Evolutionary conservation across 2,113 vertebrate species (phyloP), one percentile per base, ranked within the genome.

Genomic region (Tylochromis polylepis): DNA sequence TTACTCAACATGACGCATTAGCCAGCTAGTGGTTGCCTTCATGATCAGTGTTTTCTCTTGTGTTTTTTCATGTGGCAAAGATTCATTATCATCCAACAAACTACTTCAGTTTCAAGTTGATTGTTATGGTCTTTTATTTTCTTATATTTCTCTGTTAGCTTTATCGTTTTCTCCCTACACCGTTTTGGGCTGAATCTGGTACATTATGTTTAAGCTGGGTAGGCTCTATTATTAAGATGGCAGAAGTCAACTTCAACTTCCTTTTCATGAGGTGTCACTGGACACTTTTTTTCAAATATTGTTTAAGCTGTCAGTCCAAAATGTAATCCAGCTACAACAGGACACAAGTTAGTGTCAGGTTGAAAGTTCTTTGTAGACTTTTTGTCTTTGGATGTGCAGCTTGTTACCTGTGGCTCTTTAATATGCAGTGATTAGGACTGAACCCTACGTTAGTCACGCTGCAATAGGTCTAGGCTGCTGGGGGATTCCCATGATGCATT

Each of bases 361-460:
- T 80, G 41, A 78, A 85, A 81, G 58, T 31, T 75, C 79, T 77
- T 56, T 2, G 8, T 22, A 1, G 67, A 41, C 11, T 14, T 55
- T 51, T 60, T 46, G 43, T 59, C 41, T 41, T 34, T 16, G 51
- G 77, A 56, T 86, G n/a, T 82, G 22, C 11, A 53, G 49, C 62
- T 36, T 49, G 51, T 82, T 59, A 75, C 46, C 18, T 80, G 51
- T 31, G 14, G 62, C 65, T 58, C 16, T 82, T 38, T 82, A 67
- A 80, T 70, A 85, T 91, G 82, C 62, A 75, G 78, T 12, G 16
- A 77, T n/a, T n/a, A n/a, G n/a, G n/a, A n/a, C n/a, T n/a, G 36
- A 36, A 36, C 8, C 2, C 8, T 3, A 9, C 36, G 1, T 8
- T 36, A 36, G 36, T 36, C 36, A 36, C 8, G 6, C 36, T 36